These are phyloP conservation scores for Phylloscopus trochilus DNA, from an alignment of 2,113 vertebrate species.

Conservation along the genomic window DNA sequence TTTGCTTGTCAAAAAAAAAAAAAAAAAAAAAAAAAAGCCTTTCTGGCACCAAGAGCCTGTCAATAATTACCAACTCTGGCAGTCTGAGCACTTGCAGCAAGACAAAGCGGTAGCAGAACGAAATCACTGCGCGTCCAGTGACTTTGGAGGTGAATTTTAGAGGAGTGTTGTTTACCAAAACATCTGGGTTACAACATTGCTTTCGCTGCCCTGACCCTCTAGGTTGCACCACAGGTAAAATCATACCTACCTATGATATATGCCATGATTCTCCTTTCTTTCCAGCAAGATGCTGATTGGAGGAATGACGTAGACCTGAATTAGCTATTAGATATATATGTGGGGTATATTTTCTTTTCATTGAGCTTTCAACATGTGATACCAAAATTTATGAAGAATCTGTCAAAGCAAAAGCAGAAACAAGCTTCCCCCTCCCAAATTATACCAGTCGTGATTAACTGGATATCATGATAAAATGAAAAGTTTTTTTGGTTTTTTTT, in stretches of 20 bases:
- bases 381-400: constrained; percentile 53
- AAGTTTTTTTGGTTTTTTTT: not conserved
- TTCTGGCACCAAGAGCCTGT: not conserved
- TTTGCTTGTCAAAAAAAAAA: not conserved
- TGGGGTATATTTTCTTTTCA: constrained; percentile 59
- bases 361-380: constrained; percentile 45
- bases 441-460: not conserved
- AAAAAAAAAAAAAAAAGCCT: not conserved
- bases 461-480: not conserved
- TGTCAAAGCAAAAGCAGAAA: constrained; percentile 64
- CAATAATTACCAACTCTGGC: not conserved
- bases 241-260: constrained; percentile 72
- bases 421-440: constrained; percentile 42
- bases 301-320: constrained; percentile 69
- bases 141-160: not conserved
- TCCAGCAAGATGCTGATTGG: constrained; percentile 73
- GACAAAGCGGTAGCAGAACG: constrained; percentile 57
- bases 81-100: constrained; percentile 55
- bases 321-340: constrained; percentile 60
- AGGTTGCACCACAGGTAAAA: constrained; percentile 51
- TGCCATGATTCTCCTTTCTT: constrained; percentile 73
- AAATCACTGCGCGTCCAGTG: not conserved
- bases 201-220: constrained; percentile 27
- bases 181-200: not conserved
- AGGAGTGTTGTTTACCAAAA: constrained; percentile 69